Base-by-base conservation (phyloP, 1,140 invertebrate genomes). In the Chrysomallon squamiferum region DNA sequence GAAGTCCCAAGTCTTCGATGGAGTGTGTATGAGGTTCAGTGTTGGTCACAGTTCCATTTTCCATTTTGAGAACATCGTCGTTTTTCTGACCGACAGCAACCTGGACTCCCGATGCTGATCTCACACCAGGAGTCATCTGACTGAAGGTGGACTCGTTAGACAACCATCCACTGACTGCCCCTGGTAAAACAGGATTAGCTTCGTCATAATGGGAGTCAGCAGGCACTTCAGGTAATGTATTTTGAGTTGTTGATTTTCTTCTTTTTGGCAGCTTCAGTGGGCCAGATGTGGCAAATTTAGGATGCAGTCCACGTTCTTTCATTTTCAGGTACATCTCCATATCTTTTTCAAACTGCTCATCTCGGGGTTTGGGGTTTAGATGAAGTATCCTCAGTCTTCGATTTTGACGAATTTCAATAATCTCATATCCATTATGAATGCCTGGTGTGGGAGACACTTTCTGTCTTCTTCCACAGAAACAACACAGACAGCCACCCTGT, bases 281-380 rank as follows among this genome's bases (percentile, higher is more conserved):
- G 33, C 65, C 62, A n/a, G 41, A 50, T 33, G 60, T 58, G 33
- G 52, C 35, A 18, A 64, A 15, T n/a, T 45, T 68, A 35, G 58
- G 45, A 22, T 33, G 50, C 4, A 57, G 25, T 3, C 67, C 73
- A 47, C 43, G 63, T 27, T 68, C 61, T 49, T 59, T 68, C 50
- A 73, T 69, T 47, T 72, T 57, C 11, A 67, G 7, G 54, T 70
- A 71, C 49, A 70, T 58, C 9, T 74, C 67, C 60, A 76, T 74
- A 62, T 81, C 77, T 49, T 75, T 72, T 56, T 75, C 68, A 71
- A 81, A 76, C 32, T 66, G 49, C 29, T 74, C 71, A 72, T 82
- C 78, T 59, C 79, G 62, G 35, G 67, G 65, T 58, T 64, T 65
- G 25, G 71, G 54, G 68, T 83, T 83, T 11, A 81, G 38, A 56